Percentiles rank a stretch among this genome's conserved stretches.
These are phyloP conservation scores for Trissolcus brochymenae DNA, from an alignment of 2,888 invertebrate species.

Conservation along the genomic window DNA sequence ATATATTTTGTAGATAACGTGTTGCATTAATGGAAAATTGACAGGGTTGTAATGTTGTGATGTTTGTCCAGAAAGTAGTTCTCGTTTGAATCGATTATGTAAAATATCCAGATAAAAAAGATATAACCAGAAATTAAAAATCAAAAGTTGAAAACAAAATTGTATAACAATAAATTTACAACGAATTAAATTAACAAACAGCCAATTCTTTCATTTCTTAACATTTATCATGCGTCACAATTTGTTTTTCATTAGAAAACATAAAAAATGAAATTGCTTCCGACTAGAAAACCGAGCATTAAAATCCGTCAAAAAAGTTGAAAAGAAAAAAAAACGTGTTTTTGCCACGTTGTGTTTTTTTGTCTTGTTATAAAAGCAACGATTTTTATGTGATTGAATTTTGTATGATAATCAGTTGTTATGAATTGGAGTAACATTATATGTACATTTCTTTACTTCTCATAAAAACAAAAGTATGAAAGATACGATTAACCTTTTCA, in stretches of 20 bases:
- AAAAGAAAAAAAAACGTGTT: too few species aligned
- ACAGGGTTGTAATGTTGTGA: slow-evolving; percentile 37
- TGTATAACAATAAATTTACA: not conserved
- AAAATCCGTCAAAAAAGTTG: too few species aligned
- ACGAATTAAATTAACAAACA: not conserved
- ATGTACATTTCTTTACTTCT: slow-evolving; percentile 1
- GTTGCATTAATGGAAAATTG: slow-evolving; percentile 26
- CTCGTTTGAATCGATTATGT: slow-evolving; percentile 12
- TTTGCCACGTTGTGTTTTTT: too few species aligned
- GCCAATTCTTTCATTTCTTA: not conserved
- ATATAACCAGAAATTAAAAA: too few species aligned
- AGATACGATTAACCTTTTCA: slow-evolving; percentile 20
- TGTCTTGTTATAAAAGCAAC: too few species aligned
- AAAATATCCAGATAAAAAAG: not conserved
- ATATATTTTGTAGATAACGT: slow-evolving; percentile 43
- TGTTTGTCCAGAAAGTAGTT: slow-evolving; percentile 20
- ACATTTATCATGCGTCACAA: too few species aligned
- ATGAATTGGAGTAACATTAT: not conserved
- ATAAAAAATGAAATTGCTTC: too few species aligned
- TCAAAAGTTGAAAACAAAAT: not conserved
- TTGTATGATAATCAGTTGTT: too few species aligned
- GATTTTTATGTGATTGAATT: too few species aligned
- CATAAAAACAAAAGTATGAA: slow-evolving; percentile 15
- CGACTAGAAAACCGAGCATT: too few species aligned
- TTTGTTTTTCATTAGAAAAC: too few species aligned